phyloP scores from a whole-genome alignment of 2,888 invertebrate genomes.

The Drosophila dives region DNA sequence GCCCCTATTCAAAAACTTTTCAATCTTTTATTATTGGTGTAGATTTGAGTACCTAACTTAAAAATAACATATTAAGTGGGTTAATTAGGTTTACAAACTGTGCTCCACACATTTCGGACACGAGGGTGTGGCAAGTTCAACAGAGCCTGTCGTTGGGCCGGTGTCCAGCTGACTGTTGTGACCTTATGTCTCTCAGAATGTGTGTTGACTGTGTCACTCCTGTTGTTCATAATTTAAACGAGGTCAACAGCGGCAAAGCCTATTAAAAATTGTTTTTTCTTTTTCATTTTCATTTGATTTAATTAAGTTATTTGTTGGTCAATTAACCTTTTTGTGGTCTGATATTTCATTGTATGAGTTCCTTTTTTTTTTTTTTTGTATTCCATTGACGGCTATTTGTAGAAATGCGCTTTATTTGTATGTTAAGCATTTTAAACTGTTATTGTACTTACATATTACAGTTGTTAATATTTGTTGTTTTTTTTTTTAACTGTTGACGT shows the following conservation, averaged over 20 bases:
- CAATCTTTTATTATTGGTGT: constrained; percentile 4
- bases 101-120: neutral
- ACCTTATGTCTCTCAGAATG: constrained; percentile 22
- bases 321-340: constrained; percentile 73
- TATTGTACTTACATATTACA: constrained; percentile 48
- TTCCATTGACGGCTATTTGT: constrained; percentile 43
- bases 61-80: constrained; percentile 15
- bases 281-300: constrained; percentile 78
- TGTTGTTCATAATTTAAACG: constrained; percentile 64
- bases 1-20: neutral
- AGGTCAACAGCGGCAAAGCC: constrained; percentile 71
- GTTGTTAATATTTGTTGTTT: constrained; percentile 21
- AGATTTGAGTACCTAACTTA: neutral
- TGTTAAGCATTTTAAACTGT: constrained; percentile 69
- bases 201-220: constrained; percentile 37
- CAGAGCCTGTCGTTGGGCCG: constrained; percentile 19
- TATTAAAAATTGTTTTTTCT: constrained; percentile 72
- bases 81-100: constrained; percentile 2
- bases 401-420: constrained; percentile 53
- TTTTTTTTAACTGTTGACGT: constrained; percentile 20
- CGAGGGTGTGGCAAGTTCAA: constrained; percentile 3
- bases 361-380: constrained; percentile 18
- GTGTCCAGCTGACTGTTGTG: constrained; percentile 38
- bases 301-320: constrained; percentile 80
- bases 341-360: constrained; percentile 65